Evolutionary conservation across 2,888 invertebrate genomes (phyloP), one percentile per base, ranked within the genome.

Genomic region (Cerastoderma edule): DNA sequence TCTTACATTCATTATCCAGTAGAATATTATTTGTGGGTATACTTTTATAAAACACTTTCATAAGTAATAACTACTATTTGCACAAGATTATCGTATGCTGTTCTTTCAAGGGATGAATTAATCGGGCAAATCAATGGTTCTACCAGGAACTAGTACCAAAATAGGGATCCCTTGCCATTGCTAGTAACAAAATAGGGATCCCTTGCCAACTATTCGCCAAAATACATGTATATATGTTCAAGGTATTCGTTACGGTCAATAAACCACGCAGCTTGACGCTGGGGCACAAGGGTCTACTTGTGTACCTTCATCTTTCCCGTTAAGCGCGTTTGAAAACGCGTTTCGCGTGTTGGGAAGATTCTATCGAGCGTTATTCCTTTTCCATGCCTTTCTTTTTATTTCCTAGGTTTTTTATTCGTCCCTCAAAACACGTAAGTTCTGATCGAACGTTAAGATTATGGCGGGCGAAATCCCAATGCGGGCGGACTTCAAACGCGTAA

Each of bases 201-300:
- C 60, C 60, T 39, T n/a, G 60, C 33, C 39, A 44, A 4, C 60
- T 39, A 60, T 60, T 60, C 33, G 35, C 19, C 6, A 10, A 24
- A 39, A n/a, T n/a, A n/a, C n/a, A n/a, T n/a, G n/a, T 22, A 60
- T 60, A 39, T 39, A 13, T 22, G 35, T 60, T 60, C 33, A 32
- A 35, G 60, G n/a, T 60, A 35, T 27, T 27, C 60, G 60, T 39
- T 60, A 22, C 60, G 60, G 60, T 22, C 60, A 60, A 60, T 60
- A 60, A 39, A 60, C 35, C 39, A 24, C 60, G n/a, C 60, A 60
- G 60, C 39, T 16, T 35, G 60, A 13, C 39, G 24, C 24, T 13
- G 60, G 33, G 46, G 46, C 19, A 46, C 4, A 13, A 22, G 16
- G 22, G 16, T 46, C 4, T 46, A 50, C n/a, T 50, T 50, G n/a